Evolutionary conservation across 1,140 invertebrate genomes (phyloP).

Genomic region (Mizuhopecten yessoensis): DNA sequence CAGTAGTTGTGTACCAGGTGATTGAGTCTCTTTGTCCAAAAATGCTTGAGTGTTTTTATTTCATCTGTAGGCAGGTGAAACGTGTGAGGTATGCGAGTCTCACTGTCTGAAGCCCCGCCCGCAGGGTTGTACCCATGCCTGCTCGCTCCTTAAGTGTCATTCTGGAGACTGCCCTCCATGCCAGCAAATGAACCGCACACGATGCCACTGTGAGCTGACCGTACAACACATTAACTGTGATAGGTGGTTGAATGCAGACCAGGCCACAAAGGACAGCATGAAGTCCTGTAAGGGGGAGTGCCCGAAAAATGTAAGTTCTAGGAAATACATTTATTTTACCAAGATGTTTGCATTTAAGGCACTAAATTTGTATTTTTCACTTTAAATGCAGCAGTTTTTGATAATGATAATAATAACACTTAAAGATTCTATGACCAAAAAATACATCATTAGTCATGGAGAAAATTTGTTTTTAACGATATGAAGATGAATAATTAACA

Average conservation of each 20-base stretch:
- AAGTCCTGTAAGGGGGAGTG: slow-evolving; percentile 93
- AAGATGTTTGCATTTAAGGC: no score
- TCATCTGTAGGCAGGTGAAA: slow-evolving; percentile 82
- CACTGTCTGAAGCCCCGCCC: slow-evolving; percentile 89
- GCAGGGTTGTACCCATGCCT: slow-evolving; percentile 91
- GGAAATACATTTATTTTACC: no score
- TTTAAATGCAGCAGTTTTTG: no score
- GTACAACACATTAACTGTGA: slow-evolving; percentile 90
- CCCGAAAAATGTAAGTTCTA: slow-evolving; percentile 89
- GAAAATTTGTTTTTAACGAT: no score
- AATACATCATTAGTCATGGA: no score
- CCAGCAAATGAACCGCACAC: slow-evolving; percentile 88
- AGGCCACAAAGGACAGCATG: slow-evolving; percentile 84
- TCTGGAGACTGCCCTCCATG: slow-evolving; percentile 86
- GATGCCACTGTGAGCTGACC: slow-evolving; percentile 92
- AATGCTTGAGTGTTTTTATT: no score
- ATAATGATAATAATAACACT: no score
- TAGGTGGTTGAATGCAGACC: slow-evolving; percentile 86
- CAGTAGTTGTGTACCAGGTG: no score
- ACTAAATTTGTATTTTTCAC: no score
- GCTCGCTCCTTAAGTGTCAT: slow-evolving; percentile 89
- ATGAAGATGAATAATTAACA: no score
- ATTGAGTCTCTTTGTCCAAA: no score
- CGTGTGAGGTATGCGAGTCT: slow-evolving; percentile 90
- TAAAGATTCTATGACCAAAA: no score